Percentiles rank a stretch among this genome's conserved stretches.
Evolutionary conservation across 1,140 invertebrate species (phyloP).

Genomic region (Anadara kagoshimensis): DNA sequence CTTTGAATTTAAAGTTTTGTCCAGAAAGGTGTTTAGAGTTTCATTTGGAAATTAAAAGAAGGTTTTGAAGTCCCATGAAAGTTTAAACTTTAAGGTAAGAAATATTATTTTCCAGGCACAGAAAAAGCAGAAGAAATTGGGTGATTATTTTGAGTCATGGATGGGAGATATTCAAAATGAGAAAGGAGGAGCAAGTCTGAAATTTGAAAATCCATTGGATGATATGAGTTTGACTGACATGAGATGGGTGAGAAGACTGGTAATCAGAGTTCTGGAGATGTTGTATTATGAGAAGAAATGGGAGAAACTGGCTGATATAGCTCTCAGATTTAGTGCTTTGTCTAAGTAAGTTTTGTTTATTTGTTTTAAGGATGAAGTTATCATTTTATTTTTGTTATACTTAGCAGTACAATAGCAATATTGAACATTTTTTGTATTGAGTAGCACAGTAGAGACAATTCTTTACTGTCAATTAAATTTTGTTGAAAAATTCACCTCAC

Average conservation of each 20-base stretch:
- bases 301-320: conserved; percentile 72
- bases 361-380: no score
- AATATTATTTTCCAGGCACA: conserved; percentile 52
- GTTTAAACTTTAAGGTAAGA: neutral
- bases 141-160: conserved; percentile 63
- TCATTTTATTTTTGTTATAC: no score
- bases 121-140: conserved; percentile 51
- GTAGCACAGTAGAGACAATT: no score
- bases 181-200: conserved; percentile 68
- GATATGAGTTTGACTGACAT: conserved; percentile 66
- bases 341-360: conserved; percentile 62
- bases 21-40: no score
- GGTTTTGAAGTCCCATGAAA: no score
- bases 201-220: conserved; percentile 70
- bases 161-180: conserved; percentile 62
- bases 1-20: no score
- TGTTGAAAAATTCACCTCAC: no score
- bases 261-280: conserved; percentile 67
- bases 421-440: no score
- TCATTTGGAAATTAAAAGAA: no score
- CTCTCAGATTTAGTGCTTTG: conserved; percentile 69
- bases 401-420: no score
- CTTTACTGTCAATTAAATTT: no score
- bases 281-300: conserved; percentile 70
- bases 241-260: conserved; percentile 63